Evolutionary conservation across 2,797 vertebrate species (phyloP), one percentile per base, ranked within the genome.

Genomic region (Enteromius treurensis): DNA sequence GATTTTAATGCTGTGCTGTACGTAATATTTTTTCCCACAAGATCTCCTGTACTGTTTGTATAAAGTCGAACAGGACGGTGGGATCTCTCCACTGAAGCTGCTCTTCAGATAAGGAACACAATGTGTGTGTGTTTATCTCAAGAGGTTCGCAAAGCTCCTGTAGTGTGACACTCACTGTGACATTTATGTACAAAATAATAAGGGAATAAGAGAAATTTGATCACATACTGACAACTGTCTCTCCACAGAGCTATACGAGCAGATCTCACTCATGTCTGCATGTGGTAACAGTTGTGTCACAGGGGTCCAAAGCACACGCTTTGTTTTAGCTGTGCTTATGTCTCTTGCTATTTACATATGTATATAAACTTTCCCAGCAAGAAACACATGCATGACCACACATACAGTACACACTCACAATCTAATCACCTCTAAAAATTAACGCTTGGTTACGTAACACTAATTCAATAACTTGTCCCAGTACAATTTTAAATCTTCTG

Each of bases 271-370:
- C 26, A 49, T 34, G 42, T 70, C 78, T 71, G 47, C 19, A 21
- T 53, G 55, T 83, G 82, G 83, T 84, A 88, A 84, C 71, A 67
- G 67, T 51, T 69, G 49, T 77, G 76, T 84, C 82, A 86, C 77
- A 85, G 73, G 77, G 67, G 42, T 78, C 71, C 68, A 69, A 74
- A 74, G 26, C 32, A 19, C 64, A 83, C 7, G 23, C 68, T 67
- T 79, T 23, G 58, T 42, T 80, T 82, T 45, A 69, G 79, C 49
- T 81, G 83, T 70, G 69, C 64, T 6, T 21, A 34, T 40, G 34
- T 67, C 34, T 67, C 37, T 1, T 67, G 17, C 64, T 67, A 67
- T 4, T 37, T 67, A 37, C 8, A 37, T 21, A 67, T 37, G 64
- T 64, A 17, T 67, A 4, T 37, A 21, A 21, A 19, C 34, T 67